Evolutionary conservation across 2,113 vertebrate genomes (phyloP).

Genomic region (Hypomesus transpacificus): DNA sequence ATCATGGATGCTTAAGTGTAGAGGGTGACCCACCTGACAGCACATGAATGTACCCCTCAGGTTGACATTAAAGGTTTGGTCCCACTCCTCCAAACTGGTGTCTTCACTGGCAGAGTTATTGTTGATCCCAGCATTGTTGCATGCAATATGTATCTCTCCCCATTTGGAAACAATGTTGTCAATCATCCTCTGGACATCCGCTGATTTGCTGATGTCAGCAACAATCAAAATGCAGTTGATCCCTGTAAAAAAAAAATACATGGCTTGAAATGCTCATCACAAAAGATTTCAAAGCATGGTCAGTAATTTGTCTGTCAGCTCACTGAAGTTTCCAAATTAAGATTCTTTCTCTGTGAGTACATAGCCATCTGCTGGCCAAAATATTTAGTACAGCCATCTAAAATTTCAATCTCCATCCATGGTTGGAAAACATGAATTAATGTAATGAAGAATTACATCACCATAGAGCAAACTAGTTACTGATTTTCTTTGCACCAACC

Average conservation of each 20-base stretch:
- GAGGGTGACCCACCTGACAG: constrained; percentile 70
- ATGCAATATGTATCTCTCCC: constrained; percentile 70
- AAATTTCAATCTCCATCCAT: no score
- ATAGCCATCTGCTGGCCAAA: constrained; percentile 68
- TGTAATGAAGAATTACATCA: no score
- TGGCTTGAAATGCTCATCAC: no score
- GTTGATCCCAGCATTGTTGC: constrained; percentile 79
- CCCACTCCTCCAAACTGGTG: constrained; percentile 76
- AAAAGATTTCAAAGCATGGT: no score
- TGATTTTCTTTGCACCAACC: constrained; percentile 38
- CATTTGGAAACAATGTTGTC: constrained; percentile 67
- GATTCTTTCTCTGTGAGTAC: constrained; percentile 43
- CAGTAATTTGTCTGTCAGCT: no score
- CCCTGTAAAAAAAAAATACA: constrained; percentile 51
- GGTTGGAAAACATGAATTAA: no score
- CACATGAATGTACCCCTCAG: constrained; percentile 78
- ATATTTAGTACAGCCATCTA: no score
- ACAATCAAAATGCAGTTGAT: constrained; percentile 68
- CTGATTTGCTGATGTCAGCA: constrained; percentile 76
- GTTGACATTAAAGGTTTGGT: constrained; percentile 77
- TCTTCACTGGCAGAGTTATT: constrained; percentile 79
- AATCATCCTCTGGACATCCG: constrained; percentile 70
- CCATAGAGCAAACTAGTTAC: not conserved
- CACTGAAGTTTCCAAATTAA: not conserved
- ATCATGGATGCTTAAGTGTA: not conserved